Base-by-base conservation (phyloP, 2,888 invertebrate genomes). In the Luperina testacea region DNA sequence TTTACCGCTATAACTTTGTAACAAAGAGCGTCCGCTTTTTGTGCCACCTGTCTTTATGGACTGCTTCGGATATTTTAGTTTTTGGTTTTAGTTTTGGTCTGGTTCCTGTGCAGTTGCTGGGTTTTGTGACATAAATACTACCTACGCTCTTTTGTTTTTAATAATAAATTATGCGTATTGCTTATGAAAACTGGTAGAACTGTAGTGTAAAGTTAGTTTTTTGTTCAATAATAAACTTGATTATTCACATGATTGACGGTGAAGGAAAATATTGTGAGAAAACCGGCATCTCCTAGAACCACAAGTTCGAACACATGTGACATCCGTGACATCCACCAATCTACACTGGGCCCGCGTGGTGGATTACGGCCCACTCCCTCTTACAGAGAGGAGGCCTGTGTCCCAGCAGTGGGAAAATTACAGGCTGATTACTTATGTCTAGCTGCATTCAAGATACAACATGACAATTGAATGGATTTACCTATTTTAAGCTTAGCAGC, bases 1-100 rank as follows among this genome's bases (percentile, higher is more conserved):
- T 95, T 95, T 95, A 92, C 94, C 89, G 92, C 93, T 91, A 93
- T 93, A 95, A 94, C 94, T 94, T 91, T 91, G 91, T 92, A 93
- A 94, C 94, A 94, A 94, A 92, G 94, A 92, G 91, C 86, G 85
- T 80, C 82, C 82, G 89, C 89, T 93, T 93, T 93, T 93, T 93
- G 92, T 87, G 77, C 87, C 91, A 92, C 92, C 92, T 92, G 92
- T 89, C 90, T 90, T 84, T 87, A 75, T 81, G 82, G 77, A 77
- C 77, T 68, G 89, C 88, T 86, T 88, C 32, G 74, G 81, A 85
- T 82, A 72, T 82, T 83, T 77, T 77, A 85, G 85, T 48, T 84
- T 84, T 84, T 63, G 38, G 85, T 72, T 86, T 90, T 89, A 88
- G 85, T 77, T 78, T 77, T 65, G 48, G 70, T 77, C 64, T 80